Base-by-base conservation (phyloP, 2,888 invertebrate species). In the Coleophora deauratella region DNA sequence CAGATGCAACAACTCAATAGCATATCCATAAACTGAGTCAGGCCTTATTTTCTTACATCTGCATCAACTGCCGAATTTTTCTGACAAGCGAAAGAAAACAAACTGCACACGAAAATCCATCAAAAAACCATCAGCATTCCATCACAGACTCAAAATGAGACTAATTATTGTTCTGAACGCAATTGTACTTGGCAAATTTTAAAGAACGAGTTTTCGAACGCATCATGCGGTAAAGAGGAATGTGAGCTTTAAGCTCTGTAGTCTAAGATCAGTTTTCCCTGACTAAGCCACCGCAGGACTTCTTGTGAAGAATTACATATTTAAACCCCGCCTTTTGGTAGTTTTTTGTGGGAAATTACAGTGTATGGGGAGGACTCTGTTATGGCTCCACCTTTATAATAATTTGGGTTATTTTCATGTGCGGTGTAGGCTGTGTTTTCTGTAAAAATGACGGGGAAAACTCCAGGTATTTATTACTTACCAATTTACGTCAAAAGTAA, bases 91-190 rank as follows among this genome's bases (percentile, higher is more conserved):
- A 41, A 41, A 41, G 41, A 41, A 41, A 35, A 12, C 34, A n/a
- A 36, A 41, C 41, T 41, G 41, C 36, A 7, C 27, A 3, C 10
- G 33, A 37, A 13, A 44, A 44, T 44, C 31, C 39, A 31, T 28
- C 44, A 34, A 44, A 44, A 44, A 44, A 44, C 15, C 36, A n/a
- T 8, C 31, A 27, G 36, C 38, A 37, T 44, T 15, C 41, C 39
- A 9, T 13, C 28, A 12, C 33, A 31, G 11, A 41, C 34, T 13
- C 38, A 21, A 41, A 41, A 38, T 35, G 35, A 12, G 4, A 38
- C 35, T 41, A 41, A 44, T 44, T 41, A 38, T 28, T 27, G 32
- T 13, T 12, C 12, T 30, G 21, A 33, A n/a, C n/a, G 31, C 38
- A 42, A 38, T 42, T 42, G 42, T 38, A 9, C 10, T 14, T 27